A percentile compares a stretch with the other conserved stretches of the same genome.
Evolutionary conservation across 2,797 vertebrate species (phyloP).

Genomic region (Myotis pilosus): DNA sequence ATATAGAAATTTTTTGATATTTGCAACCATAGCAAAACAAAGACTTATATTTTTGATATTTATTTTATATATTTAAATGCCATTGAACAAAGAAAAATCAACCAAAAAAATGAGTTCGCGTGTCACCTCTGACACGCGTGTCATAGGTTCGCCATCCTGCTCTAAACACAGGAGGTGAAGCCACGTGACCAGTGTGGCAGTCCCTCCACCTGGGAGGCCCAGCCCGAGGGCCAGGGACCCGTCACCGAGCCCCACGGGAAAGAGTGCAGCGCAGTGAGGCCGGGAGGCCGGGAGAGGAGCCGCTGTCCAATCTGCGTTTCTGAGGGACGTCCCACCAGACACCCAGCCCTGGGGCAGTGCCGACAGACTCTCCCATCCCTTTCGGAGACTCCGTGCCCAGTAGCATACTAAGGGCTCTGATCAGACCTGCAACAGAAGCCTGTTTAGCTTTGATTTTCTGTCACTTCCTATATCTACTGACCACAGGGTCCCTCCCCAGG

Average conservation of each 20-base stretch:
- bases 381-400: accelerated
- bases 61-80: too few relatives aligned
- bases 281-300: neutral
- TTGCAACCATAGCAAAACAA: too few relatives aligned
- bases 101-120: too few relatives aligned
- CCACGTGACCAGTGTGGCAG: accelerated
- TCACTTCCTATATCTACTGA: neutral
- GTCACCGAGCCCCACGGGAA: neutral
- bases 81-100: too few relatives aligned
- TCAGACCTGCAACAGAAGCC: neutral
- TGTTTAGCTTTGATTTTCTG: neutral
- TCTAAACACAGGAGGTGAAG: accelerated
- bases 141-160: too few relatives aligned
- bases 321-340: neutral
- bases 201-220: neutral
- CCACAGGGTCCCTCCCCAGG: neutral
- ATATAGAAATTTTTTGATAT: too few relatives aligned
- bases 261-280: accelerated
- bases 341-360: accelerated
- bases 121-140: too few relatives aligned
- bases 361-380: accelerated
- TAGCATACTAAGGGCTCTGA: accelerated
- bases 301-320: accelerated
- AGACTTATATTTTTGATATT: too few relatives aligned
- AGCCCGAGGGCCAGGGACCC: neutral